Evolutionary conservation across 2,113 vertebrate genomes (phyloP), one percentile per base, ranked within the genome.

Genomic region (Hystrix cristata): DNA sequence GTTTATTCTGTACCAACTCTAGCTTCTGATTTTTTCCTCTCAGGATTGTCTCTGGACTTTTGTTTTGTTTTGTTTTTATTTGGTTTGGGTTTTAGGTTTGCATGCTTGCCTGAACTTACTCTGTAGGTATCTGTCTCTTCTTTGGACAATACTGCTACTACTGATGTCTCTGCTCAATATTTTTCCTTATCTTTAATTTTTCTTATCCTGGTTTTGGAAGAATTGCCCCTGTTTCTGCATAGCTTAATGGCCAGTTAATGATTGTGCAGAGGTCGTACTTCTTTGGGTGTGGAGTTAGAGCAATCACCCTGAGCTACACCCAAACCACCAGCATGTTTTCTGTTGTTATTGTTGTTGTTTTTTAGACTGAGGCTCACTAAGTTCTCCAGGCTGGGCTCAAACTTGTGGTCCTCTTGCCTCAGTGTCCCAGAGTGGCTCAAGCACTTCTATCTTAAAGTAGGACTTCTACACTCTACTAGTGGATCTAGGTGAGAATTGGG

Each of bases 21-120:
- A 69, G n/a, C 43, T 67, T 95, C 67, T 67, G 60, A 43, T 57
- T 72, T 65, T 88, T 92, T 67, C 67, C 29, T 88, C 59, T 67
- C 11, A 69, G 43, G 25, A 62, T 29, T 81, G 34, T 55, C 38
- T 31, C 21, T 92, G 29, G n/a, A n/a, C n/a, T n/a, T 12, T 29
- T 60, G 3, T 7, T 71, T n/a, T 69, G 15, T 69, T 38, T 38
- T 43, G 3, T 5, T 72, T 93, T 57, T 27, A 9, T 21, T 69
- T 80, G 19, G n/a, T 38, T 87, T 87, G 25, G 51, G 9, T 83
- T 59, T 23, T 34, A 46, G 4, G 21, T 59, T 81, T 67, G 53
- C 23, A 59, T 72, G 43, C 29, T 84, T 81, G 14, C 21, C 69
- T 74, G 38, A 13, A 59, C 11, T 67, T 80, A 72, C 18, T 38